Conservation (phyloP, 2,113 vertebrate species). For the Pangasianodon hypophthalmus region DNA sequence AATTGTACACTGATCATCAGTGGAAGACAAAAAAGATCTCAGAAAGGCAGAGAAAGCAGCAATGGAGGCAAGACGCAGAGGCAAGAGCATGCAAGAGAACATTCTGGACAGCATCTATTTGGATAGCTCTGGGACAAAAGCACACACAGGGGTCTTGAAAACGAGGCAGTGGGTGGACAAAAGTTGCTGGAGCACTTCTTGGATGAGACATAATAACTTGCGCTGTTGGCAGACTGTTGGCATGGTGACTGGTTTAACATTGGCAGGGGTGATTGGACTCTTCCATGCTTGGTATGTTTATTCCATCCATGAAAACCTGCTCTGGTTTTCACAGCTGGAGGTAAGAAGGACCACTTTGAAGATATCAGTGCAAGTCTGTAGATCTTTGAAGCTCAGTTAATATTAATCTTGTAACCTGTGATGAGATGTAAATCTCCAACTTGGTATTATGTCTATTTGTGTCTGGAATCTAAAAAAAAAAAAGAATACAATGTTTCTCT, state of each 20-base stretch:
- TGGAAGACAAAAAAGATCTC: neutral
- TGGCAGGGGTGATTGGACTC: conserved; percentile 58
- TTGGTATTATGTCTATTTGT: neutral
- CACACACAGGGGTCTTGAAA: conserved; percentile 1
- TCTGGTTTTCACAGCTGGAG: conserved; percentile 74
- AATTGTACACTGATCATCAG: neutral
- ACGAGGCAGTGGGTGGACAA: conserved; percentile 9
- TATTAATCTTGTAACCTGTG: neutral
- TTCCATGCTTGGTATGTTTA: conserved; percentile 68
- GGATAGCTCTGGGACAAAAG: conserved; percentile 17
- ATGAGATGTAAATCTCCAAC: neutral
- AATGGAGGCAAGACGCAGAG: conserved; percentile 69
- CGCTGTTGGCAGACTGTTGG: conserved; percentile 64
- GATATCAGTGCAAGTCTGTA: neutral
- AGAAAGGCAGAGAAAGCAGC: neutral
- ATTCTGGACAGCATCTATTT: conserved; percentile 7
- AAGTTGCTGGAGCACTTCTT: conserved; percentile 33
- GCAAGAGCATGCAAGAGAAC: conserved; percentile 36
- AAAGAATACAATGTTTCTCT: neutral
- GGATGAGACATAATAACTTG: conserved; percentile 39
- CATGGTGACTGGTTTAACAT: conserved; percentile 64
- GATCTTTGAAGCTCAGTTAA: neutral
- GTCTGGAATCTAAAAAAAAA: neutral
- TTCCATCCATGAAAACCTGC: conserved; percentile 73
- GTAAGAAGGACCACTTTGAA: conserved; percentile 52